Conservation (phyloP, 2,113 vertebrate genomes). For the Alligator sinensis region DNA sequence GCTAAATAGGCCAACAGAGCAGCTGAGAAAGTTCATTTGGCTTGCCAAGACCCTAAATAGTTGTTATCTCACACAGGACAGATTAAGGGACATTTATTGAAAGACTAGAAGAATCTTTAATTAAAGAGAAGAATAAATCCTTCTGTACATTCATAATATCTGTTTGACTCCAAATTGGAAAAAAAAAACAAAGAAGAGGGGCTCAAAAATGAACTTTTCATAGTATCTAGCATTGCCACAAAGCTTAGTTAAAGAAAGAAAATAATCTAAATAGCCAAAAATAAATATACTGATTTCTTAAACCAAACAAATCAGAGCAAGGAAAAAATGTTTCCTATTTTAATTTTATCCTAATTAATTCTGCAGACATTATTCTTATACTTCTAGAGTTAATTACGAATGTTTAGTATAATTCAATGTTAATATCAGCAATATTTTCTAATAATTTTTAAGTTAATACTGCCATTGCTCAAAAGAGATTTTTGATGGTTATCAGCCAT, state of each 20-base stretch:
- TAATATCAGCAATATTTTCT: constrained; percentile 79
- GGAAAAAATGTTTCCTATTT: constrained; percentile 41
- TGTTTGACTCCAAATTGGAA: constrained; percentile 14
- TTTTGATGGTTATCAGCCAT: constrained; percentile 47
- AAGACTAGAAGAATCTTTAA: constrained; percentile 38
- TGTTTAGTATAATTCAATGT: constrained; percentile 81
- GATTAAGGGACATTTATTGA: constrained; percentile 49
- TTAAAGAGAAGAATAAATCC: constrained; percentile 56
- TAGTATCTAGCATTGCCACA: neutral
- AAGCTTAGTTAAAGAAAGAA: neutral
- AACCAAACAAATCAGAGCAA: constrained; percentile 60
- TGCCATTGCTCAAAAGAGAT: constrained; percentile 55
- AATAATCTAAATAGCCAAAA: neutral
- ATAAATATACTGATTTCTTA: constrained; percentile 43
- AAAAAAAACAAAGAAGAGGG: neutral
- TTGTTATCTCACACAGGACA: constrained; percentile 59
- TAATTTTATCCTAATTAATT: constrained; percentile 75
- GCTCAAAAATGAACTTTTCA: neutral
- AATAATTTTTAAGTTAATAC: constrained; percentile 75
- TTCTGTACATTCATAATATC: neutral
- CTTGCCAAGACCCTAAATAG: constrained; percentile 53
- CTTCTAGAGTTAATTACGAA: constrained; percentile 78
- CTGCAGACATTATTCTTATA: constrained; percentile 66
- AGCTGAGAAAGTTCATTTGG: constrained; percentile 45
- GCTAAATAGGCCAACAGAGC: constrained; percentile 49